phyloP scores from a whole-genome alignment of 2,888 invertebrate genomes.

The Punctoribates punctum region DNA sequence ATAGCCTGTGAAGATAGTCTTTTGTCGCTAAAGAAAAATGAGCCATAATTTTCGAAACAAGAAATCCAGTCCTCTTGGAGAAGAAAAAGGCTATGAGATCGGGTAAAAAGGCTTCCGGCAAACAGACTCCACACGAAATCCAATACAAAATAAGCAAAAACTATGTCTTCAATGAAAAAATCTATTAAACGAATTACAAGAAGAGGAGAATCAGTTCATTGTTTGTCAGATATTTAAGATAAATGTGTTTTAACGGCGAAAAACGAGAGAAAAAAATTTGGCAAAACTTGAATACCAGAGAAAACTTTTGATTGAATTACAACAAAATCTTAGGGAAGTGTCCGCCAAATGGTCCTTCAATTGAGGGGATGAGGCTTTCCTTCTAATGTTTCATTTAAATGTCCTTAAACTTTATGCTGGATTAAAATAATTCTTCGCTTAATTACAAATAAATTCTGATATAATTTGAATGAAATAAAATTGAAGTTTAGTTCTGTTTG shows the following conservation, averaged over 20 bases:
- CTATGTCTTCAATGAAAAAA: neutral
- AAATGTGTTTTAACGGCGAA: neutral
- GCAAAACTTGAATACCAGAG: neutral
- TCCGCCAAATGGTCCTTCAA: no score
- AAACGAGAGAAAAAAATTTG: neutral
- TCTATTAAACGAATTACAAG: slow-evolving; percentile 5
- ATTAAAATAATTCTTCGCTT: no score
- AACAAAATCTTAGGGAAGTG: no score
- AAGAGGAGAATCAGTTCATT: slow-evolving; percentile 26
- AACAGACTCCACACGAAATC: slow-evolving; percentile 4
- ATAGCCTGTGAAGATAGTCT: no score
- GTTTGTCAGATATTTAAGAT: slow-evolving; percentile 19
- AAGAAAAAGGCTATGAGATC: neutral
- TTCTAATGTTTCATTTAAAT: no score
- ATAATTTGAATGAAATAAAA: no score
- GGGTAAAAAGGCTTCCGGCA: slow-evolving; percentile 24
- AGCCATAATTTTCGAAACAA: neutral
- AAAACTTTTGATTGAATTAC: no score
- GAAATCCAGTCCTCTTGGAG: neutral
- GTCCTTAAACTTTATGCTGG: no score
- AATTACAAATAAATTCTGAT: no score
- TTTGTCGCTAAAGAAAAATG: neutral
- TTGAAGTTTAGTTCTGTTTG: no score
- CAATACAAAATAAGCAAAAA: neutral
- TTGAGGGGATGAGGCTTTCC: no score